These are phyloP conservation scores for Oceanites oceanicus DNA, from an alignment of 2,113 vertebrate species.

Conservation along the genomic window DNA sequence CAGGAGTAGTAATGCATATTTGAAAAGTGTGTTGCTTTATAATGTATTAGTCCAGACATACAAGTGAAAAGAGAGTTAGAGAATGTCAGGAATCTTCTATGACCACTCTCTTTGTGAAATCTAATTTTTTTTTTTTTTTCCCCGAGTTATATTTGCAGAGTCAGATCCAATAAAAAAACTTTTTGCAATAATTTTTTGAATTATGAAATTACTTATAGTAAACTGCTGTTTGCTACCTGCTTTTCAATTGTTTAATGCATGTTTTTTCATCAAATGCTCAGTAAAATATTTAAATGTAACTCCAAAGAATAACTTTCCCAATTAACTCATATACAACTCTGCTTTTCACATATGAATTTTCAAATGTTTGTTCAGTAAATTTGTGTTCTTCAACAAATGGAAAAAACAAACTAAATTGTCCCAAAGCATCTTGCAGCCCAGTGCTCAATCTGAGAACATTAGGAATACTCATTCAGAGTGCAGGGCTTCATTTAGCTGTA, in stretches of 20 bases:
- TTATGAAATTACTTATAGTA: background rate
- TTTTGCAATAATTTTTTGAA: background rate
- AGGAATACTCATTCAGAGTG: background rate
- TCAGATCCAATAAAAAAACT: background rate
- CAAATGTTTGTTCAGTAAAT: background rate
- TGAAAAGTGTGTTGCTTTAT: background rate
- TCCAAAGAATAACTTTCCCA: background rate
- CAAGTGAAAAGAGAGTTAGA: background rate
- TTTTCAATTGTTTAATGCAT: background rate
- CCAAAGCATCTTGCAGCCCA: background rate
- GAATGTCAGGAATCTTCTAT: background rate
- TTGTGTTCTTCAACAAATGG: background rate
- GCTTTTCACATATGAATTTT: background rate
- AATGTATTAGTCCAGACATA: background rate
- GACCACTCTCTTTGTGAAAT: background rate
- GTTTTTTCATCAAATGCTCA: background rate
- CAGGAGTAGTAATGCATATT: background rate
- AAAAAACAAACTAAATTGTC: background rate
- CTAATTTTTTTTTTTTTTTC: background rate
- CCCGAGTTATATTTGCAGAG: background rate
- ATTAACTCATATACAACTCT: background rate
- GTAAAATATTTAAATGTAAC: background rate
- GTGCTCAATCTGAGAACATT: background rate
- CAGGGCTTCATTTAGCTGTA: background rate
- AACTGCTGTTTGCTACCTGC: background rate